Evolutionary conservation across 2,113 vertebrate species (phyloP).

Genomic region (Myotis brandtii): DNA sequence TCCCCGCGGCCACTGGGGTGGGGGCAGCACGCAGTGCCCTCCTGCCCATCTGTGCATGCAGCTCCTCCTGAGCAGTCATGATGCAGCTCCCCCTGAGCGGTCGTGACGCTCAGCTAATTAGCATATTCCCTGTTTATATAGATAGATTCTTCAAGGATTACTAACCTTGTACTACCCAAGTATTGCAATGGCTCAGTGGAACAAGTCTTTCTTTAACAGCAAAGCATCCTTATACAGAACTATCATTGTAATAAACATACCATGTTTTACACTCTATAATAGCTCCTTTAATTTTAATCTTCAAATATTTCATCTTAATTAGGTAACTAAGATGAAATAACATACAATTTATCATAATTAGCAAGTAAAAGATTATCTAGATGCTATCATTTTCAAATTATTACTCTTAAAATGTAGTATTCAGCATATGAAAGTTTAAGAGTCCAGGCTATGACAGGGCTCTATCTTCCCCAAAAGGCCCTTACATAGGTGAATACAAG

Average conservation of each 20-base stretch:
- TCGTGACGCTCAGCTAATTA: too few relatives aligned
- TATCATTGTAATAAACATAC: not conserved
- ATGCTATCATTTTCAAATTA: slow-evolving; percentile 31
- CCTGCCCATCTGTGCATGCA: too few relatives aligned
- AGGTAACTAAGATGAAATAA: slow-evolving; percentile 18
- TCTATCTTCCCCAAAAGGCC: not conserved
- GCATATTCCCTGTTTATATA: too few relatives aligned
- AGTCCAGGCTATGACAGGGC: not conserved
- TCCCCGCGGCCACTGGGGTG: too few relatives aligned
- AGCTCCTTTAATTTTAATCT: slow-evolving; percentile 46
- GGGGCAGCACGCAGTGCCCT: too few relatives aligned
- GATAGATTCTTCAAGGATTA: slow-evolving; percentile 22
- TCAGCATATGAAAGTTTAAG: not conserved
- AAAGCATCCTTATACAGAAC: not conserved
- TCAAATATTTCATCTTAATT: slow-evolving; percentile 46
- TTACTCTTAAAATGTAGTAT: slow-evolving; percentile 22
- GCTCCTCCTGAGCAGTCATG: too few relatives aligned
- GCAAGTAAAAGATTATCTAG: slow-evolving; percentile 36
- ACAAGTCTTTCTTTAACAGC: slow-evolving; percentile 42
- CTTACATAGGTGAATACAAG: not conserved
- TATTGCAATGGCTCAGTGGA: not conserved
- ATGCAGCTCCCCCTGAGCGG: too few relatives aligned
- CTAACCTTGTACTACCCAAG: not conserved
- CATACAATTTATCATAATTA: not conserved
- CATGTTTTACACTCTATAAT: not conserved